Percentiles rank a stretch among this genome's conserved stretches.
Conservation (phyloP, 2,113 vertebrate species). For the Nesoenas mayeri region DNA sequence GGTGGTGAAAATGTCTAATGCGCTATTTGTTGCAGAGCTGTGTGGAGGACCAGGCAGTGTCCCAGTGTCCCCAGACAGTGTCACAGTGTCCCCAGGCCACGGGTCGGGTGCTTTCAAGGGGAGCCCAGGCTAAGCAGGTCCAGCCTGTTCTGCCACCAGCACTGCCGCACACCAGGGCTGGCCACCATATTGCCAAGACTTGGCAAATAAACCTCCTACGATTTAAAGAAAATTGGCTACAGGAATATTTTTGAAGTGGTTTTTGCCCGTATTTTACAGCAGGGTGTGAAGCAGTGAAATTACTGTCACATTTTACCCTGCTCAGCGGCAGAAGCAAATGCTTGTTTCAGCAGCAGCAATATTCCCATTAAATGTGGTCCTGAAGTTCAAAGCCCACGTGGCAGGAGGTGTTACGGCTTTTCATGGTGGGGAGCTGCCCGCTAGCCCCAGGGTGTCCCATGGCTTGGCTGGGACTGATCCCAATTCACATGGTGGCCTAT, state of each 20-base stretch:
- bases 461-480: background rate
- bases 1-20: no score
- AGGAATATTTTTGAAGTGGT: background rate
- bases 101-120: no score
- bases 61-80: no score
- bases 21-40: no score
- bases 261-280: background rate
- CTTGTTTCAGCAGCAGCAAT: background rate
- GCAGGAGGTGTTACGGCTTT: background rate
- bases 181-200: background rate
- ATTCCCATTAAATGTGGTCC: background rate
- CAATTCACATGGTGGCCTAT: background rate
- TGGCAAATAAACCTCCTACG: background rate
- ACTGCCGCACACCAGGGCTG: background rate
- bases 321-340: background rate
- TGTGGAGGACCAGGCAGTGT: no score
- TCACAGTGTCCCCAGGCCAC: no score
- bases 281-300: background rate
- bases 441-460: fast-evolving
- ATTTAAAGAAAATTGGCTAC: background rate
- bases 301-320: background rate
- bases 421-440: background rate
- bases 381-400: background rate
- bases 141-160: background rate
- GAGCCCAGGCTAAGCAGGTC: background rate